phyloP scores from a whole-genome alignment of 2,113 vertebrate genomes.

The Poeciliopsis retropinna region DNA sequence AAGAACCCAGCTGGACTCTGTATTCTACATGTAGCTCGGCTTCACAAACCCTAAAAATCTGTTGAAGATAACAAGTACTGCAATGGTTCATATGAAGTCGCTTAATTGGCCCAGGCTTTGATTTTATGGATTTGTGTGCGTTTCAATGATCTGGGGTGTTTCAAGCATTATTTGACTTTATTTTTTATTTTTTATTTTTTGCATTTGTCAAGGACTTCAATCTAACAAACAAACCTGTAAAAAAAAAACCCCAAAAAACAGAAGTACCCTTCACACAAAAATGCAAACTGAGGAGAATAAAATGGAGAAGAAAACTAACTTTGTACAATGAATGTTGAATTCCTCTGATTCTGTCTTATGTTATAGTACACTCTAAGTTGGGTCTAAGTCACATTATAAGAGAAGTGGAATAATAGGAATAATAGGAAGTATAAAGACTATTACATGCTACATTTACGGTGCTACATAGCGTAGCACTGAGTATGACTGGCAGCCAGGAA shows the following conservation, averaged over 20 bases:
- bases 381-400: no score
- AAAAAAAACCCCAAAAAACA: neutral
- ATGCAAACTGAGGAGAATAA: no score
- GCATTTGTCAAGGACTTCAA: neutral
- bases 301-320: no score
- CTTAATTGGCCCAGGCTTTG: no score
- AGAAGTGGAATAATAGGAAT: neutral
- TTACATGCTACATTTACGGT: no score
- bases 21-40: neutral
- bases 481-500: neutral
- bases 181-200: no score
- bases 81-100: no score
- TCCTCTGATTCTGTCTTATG: neutral
- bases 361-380: neutral
- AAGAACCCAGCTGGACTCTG: neutral
- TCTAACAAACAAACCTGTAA: neutral
- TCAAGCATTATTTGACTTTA: no score
- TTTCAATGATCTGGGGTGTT: no score
- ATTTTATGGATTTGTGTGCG: no score
- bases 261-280: neutral
- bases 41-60: neutral
- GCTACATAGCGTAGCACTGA: no score
- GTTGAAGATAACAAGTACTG: neutral
- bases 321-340: neutral
- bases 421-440: neutral